Evolutionary conservation across 2,797 vertebrate species (phyloP), one percentile per base, ranked within the genome.

Genomic region (Tachyglossus aculeatus): DNA sequence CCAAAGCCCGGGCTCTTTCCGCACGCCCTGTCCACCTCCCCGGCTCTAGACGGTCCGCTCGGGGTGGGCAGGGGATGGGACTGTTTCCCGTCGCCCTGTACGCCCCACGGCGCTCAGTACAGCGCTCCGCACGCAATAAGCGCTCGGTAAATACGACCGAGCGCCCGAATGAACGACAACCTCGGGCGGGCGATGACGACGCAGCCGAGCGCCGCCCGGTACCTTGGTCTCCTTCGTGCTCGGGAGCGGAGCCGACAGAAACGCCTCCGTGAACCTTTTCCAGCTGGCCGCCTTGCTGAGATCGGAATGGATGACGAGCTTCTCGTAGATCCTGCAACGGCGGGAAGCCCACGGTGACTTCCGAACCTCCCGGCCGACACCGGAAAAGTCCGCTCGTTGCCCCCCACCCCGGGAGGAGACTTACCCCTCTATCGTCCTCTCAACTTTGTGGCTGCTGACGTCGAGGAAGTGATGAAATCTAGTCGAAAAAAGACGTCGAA

Each of bases 381-480:
- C 16, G 18, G 16, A 16, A 7, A 10, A 15, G 32, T 14, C 16
- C 2, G 9, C 4, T 27, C 0, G 19, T 21, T 69, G 5, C 66
- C 1, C 40, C 6, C 50, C 15, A 62, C 53, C 76, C 33, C 67
- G 9, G 55, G 34, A 53, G 78, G 43, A 15, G 25, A 66, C 93
- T 94, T 89, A 99, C 98, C 98, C 97, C 65, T 86, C 93, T 58
- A 98, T 88, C 1, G 94, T 96, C 80, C 95, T 95, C 73, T 95
- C 92, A 31, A 98, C 89, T 81, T 96, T 96, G 47, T 98, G 96
- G 52, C 95, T 96, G 92, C 96, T 95, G 36, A 96, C 95, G 83
- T 97, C 96, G 78, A 99, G 90, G 83, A 91, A 99, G 11, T 88
- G 96, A 83, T 99, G 98, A 84, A 98, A 99, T 78, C 98, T 99